Percentiles rank a stretch among this genome's conserved stretches.
Evolutionary conservation across 2,113 vertebrate genomes (phyloP).

Genomic region (Butorides virescens): DNA sequence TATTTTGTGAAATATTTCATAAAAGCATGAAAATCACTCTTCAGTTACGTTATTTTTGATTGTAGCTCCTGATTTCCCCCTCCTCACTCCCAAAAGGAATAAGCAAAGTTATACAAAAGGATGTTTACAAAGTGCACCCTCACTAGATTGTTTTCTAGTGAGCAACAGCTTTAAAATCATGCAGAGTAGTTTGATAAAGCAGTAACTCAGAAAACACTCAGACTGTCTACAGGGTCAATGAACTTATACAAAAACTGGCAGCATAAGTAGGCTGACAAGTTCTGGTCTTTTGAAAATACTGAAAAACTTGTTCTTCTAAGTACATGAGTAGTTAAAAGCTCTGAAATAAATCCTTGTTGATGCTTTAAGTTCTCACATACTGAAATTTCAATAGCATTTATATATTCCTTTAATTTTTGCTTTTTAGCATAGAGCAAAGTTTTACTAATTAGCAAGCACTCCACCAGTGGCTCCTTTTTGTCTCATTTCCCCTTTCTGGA

Average conservation of each 20-base stretch:
- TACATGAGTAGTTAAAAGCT: not conserved
- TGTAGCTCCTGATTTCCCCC: not conserved
- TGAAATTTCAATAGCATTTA: not conserved
- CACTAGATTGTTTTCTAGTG: constrained; percentile 29
- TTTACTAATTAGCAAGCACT: constrained; percentile 70
- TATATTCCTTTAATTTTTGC: constrained; percentile 29
- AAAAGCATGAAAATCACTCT: not conserved
- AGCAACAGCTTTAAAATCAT: constrained; percentile 53
- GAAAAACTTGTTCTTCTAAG: not conserved
- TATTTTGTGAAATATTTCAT: not conserved
- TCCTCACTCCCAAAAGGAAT: not conserved
- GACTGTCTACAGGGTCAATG: constrained; percentile 18
- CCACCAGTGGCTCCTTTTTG: constrained; percentile 39
- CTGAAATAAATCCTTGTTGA: not conserved
- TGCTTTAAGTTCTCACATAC: not conserved
- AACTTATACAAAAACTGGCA: constrained; percentile 34
- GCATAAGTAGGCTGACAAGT: not conserved
- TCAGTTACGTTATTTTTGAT: not conserved
- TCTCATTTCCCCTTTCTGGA: constrained; percentile 51
- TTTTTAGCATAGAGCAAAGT: constrained; percentile 5
- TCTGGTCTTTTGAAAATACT: not conserved
- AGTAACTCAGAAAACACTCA: constrained; percentile 36
- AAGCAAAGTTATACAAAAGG: constrained; percentile 10
- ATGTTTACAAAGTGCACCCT: not conserved
- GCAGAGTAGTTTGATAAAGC: constrained; percentile 60